Conservation (phyloP, 2,888 invertebrate species). For the Cerceris ruficornis region DNA sequence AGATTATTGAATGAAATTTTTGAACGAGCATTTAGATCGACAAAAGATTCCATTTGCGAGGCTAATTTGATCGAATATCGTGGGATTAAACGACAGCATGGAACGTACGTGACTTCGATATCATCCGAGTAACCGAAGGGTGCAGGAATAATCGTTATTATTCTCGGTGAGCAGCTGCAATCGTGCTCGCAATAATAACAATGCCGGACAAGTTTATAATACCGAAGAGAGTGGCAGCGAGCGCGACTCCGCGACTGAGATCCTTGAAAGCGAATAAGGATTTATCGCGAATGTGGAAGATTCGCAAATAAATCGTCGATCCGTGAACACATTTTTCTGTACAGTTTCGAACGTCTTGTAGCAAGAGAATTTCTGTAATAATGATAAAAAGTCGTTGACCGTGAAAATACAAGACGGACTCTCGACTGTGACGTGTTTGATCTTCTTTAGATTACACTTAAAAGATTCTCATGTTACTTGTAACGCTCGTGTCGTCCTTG, state of each 20-base stretch:
- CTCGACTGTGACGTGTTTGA: constrained; percentile 47
- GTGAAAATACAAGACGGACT: constrained; percentile 40
- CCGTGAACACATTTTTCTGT: constrained; percentile 43
- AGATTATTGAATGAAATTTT: no score
- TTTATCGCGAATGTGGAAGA: constrained; percentile 50
- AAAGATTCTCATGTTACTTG: constrained; percentile 30
- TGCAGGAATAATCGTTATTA: constrained; percentile 53
- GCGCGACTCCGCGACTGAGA: constrained; percentile 38
- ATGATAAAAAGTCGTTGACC: constrained; percentile 51
- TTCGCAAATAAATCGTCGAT: constrained; percentile 54
- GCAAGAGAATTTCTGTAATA: constrained; percentile 35
- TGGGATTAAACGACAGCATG: constrained; percentile 52
- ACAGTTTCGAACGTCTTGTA: constrained; percentile 11
- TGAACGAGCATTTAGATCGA: no score
- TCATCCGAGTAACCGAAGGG: constrained; percentile 43
- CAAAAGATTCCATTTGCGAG: not conserved
- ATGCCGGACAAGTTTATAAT: constrained; percentile 56
- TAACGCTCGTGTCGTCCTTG: not conserved
- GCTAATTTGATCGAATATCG: constrained; percentile 52
- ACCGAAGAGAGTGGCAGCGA: constrained; percentile 57
- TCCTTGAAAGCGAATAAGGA: constrained; percentile 58
- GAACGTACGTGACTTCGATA: constrained; percentile 50
- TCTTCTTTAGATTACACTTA: constrained; percentile 44
- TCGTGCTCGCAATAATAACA: constrained; percentile 60
- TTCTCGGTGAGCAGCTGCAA: constrained; percentile 50